Base-by-base conservation (phyloP, 2,888 invertebrate species). In the Caenorhabditis sp. region DNA sequence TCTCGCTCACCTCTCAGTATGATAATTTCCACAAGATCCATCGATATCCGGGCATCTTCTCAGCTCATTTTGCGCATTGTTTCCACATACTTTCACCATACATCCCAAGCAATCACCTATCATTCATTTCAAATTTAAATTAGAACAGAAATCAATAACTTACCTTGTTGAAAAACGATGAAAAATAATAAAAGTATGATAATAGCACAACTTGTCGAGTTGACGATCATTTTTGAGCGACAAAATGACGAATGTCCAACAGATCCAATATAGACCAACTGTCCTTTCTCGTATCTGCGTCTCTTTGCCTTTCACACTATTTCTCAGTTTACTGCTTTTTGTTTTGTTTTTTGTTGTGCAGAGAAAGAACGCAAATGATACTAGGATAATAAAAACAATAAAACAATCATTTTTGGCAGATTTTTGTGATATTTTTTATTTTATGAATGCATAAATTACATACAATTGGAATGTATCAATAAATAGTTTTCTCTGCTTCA, bases 11-110 rank as follows among this genome's bases (percentile, higher is more conserved):
- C 85, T 69, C 21, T 73, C 72, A 4, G 80, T 79, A 21, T 81
- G 81, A 59, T 74, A 85, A 21, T 81, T 76, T 51, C 85, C 85
- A 67, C 85, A 85, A 1, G 76, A 72, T 36, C 81, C 82, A 62
- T 86, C 85, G 19, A 77, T 70, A 60, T 76, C 78, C 19, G 83
- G 82, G 57, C 85, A 85, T 12, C 76, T 67, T 54, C 83, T 69
- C 60, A 84, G 67, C 23, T 79, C 79, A 51, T 81, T 83, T 24
- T 77, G 58, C 23, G 66, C 70, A 62, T 84, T 84, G 31, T 79
- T 81, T n/a, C 68, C 77, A 57, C 84, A 84, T 14, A 84, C 70
- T 58, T 78, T 70, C 23, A 65, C 64, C 83, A 84, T 84, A 66
- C 84, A 84, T 23, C 84, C 84, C 43, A 84, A 70, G 6, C 66